These are phyloP conservation scores for Tromatobia lineatoria DNA, from an alignment of 2,888 invertebrate genomes.

Conservation along the genomic window DNA sequence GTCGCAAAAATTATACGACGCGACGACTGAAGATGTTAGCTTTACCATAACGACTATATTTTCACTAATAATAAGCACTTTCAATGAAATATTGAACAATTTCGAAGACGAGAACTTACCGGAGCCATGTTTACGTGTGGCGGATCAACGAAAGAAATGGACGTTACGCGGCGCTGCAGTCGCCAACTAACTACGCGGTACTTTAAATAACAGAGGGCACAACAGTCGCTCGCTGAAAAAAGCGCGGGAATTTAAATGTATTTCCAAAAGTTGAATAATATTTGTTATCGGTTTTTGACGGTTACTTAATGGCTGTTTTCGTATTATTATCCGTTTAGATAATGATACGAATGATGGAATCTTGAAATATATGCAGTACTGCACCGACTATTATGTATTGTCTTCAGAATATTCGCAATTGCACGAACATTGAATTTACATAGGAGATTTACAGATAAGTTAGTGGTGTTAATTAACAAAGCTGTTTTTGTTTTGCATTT, in stretches of 20 bases:
- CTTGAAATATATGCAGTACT: neutral
- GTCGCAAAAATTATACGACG: constrained; percentile 18
- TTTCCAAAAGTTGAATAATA: neutral
- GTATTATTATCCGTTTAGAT: neutral
- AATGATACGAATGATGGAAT: neutral
- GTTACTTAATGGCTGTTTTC: neutral
- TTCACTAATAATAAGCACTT: constrained; percentile 29
- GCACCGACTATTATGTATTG: neutral
- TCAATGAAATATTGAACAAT: constrained; percentile 37
- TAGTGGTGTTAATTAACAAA: neutral
- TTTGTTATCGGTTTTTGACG: too few relatives aligned
- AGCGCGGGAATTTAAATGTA: neutral
- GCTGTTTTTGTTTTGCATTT: neutral
- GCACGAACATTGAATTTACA: neutral
- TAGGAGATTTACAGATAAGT: neutral
- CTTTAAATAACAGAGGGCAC: neutral
- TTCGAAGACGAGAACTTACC: constrained; percentile 75
- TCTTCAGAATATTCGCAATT: neutral
- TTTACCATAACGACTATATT: constrained; percentile 21
- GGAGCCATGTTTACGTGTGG: constrained; percentile 79
- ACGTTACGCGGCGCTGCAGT: constrained; percentile 63
- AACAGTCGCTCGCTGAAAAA: neutral
- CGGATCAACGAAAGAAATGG: constrained; percentile 73
- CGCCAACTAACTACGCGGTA: neutral
- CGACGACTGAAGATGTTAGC: constrained; percentile 1